A percentile compares a stretch with the other conserved stretches of the same genome.
Conservation (phyloP, 2,888 invertebrate species). For the Clostera curtula region DNA sequence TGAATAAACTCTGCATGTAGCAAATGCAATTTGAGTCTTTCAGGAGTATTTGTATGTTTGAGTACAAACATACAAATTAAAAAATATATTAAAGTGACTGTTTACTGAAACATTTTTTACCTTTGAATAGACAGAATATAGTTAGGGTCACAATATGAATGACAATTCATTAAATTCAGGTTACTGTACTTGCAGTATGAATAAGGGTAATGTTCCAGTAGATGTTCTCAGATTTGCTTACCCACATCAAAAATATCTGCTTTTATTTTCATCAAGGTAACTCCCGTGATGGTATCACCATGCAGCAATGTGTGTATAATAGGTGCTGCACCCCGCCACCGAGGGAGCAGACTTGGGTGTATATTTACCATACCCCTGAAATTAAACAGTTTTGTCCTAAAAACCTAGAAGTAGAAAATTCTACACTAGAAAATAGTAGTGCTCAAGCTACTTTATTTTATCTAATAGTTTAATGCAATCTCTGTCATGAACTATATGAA, state of each 20-base stretch:
- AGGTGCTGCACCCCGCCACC: constrained; percentile 96
- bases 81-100: no score
- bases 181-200: not conserved
- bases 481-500: no score
- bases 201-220: constrained; percentile 14
- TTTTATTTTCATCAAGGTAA: constrained; percentile 91
- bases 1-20: no score
- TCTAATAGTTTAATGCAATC: no score
- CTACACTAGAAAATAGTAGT: not conserved
- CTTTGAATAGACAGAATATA: no score
- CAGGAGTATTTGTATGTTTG: constrained; percentile 2
- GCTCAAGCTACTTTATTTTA: constrained; percentile 12
- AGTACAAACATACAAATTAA: no score
- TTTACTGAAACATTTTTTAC: no score
- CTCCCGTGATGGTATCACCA: constrained; percentile 87
- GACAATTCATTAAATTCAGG: not conserved
- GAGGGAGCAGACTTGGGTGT: constrained; percentile 92
- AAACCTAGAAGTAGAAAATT: not conserved
- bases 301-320: constrained; percentile 89
- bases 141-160: constrained; percentile 4
- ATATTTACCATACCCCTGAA: constrained; percentile 93
- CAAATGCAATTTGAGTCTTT: no score
- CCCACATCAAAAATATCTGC: constrained; percentile 89
- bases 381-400: constrained; percentile 3
- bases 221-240: no score